These are phyloP conservation scores for Chelonus insularis DNA, from an alignment of 1,140 invertebrate species.

Conservation along the genomic window DNA sequence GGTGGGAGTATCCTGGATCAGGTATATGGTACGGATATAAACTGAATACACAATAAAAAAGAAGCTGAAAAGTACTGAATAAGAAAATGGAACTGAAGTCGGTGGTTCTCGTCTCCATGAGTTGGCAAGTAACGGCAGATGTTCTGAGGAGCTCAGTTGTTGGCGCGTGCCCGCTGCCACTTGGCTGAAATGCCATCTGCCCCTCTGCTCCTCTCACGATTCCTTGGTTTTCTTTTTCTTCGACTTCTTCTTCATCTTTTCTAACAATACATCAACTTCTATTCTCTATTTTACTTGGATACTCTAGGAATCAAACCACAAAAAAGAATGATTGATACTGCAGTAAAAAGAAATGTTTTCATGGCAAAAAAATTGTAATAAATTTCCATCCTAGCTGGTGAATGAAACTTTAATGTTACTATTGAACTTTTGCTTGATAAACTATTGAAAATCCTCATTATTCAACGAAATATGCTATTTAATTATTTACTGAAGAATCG, in stretches of 20 bases:
- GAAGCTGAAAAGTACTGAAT: background rate
- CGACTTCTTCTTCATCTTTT: background rate
- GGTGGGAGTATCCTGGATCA: background rate
- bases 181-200: slow-evolving; percentile 50
- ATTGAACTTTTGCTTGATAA: too few relatives aligned
- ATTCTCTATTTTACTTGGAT: background rate
- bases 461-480: too few relatives aligned
- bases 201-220: slow-evolving; percentile 18
- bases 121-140: slow-evolving; percentile 41
- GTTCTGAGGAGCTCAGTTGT: slow-evolving; percentile 50
- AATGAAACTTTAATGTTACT: too few relatives aligned
- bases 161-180: slow-evolving; percentile 58
- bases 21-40: background rate
- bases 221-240: slow-evolving; percentile 4
- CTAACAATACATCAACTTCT: background rate
- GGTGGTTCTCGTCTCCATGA: slow-evolving; percentile 39
- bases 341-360: too few relatives aligned
- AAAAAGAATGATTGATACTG: too few relatives aligned
- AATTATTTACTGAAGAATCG: too few relatives aligned
- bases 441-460: too few relatives aligned
- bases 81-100: slow-evolving; percentile 31
- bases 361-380: too few relatives aligned
- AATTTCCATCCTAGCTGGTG: too few relatives aligned
- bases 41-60: background rate
- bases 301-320: too few relatives aligned